A percentile compares a stretch with the other conserved stretches of the same genome.
Conservation (phyloP, 2,888 invertebrate species). For the Lepidocyrtoides sp. region DNA sequence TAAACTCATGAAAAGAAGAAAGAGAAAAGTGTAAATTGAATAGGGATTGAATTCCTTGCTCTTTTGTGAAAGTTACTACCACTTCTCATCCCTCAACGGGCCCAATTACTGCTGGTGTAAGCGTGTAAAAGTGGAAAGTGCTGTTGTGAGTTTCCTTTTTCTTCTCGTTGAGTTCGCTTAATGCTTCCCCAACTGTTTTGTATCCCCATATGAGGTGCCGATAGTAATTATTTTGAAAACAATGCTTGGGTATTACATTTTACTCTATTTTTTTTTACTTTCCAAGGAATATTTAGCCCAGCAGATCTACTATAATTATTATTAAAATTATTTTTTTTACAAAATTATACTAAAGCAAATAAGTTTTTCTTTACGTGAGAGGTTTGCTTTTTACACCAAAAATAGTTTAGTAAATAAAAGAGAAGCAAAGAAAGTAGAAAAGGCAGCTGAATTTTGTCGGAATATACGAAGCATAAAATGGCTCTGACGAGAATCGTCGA, state of each 20-base stretch:
- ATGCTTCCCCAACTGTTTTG: conserved; percentile 13
- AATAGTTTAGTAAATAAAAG: neutral
- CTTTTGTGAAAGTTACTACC: conserved; percentile 36
- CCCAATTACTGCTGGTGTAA: conserved; percentile 34
- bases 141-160: conserved; percentile 33
- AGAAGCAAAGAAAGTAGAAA: neutral
- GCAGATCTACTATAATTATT: no score
- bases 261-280: no score
- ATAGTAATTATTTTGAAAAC: neutral
- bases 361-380: neutral
- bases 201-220: neutral
- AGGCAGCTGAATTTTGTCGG: neutral
- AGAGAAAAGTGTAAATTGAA: conserved; percentile 34
- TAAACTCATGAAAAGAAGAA: neutral
- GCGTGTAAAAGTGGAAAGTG: conserved; percentile 25
- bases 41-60: conserved; percentile 38
- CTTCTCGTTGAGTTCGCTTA: neutral
- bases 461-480: neutral
- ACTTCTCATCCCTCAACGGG: conserved; percentile 47
- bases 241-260: neutral
- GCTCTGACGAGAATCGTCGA: neutral
- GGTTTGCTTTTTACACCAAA: neutral
- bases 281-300: no score
- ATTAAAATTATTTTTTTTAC: no score
- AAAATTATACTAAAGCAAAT: neutral